These are phyloP conservation scores for Hyles euphorbiae DNA, from an alignment of 1,140 invertebrate genomes.

Conservation along the genomic window DNA sequence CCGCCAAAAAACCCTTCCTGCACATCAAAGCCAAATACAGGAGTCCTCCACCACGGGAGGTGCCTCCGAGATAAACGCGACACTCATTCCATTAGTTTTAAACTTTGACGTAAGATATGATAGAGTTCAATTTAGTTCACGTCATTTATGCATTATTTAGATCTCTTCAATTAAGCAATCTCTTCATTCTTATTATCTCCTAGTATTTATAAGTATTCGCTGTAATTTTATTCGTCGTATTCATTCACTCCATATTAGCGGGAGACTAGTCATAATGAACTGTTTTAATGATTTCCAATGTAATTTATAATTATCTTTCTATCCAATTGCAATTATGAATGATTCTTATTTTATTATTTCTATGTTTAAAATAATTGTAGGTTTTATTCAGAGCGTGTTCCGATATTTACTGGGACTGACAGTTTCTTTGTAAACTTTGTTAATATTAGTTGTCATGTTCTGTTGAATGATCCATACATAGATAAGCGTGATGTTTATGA, in stretches of 20 bases:
- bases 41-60: conserved; percentile 77
- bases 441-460: no score
- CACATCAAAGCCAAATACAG: conserved; percentile 85
- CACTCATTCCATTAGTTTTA: conserved; percentile 56
- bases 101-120: conserved; percentile 28
- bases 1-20: conserved; percentile 76
- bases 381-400: conserved; percentile 14
- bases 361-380: conserved; percentile 7
- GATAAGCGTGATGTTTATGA: no score
- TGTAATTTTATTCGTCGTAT: conserved; percentile 28
- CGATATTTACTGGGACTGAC: conserved; percentile 2
- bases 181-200: conserved; percentile 41
- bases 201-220: conserved; percentile 29
- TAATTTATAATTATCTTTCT: conserved; percentile 23
- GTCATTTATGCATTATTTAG: conserved; percentile 42
- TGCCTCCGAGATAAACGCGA: conserved; percentile 66
- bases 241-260: conserved; percentile 25
- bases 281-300: conserved; percentile 36
- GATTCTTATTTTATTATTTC: conserved; percentile 35
- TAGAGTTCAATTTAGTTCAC: conserved; percentile 36
- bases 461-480: no score
- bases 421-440: neutral
- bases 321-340: conserved; percentile 39
- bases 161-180: conserved; percentile 55
- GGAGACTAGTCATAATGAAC: conserved; percentile 69